Evolutionary conservation across 2,888 invertebrate genomes (phyloP), one percentile per base, ranked within the genome.

Genomic region (Venusia cambrica): DNA sequence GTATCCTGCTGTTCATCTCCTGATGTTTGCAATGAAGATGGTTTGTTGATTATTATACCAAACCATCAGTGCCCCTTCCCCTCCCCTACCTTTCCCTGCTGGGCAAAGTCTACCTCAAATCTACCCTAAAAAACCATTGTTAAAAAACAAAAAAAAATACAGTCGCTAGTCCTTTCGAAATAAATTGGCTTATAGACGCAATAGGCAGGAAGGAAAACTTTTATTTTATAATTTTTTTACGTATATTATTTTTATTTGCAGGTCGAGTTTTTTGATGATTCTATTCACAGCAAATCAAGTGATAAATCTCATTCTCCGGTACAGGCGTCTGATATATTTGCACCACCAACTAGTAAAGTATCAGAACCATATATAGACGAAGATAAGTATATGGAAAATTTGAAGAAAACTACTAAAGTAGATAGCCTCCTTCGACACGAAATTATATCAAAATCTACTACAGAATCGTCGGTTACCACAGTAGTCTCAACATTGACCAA

Each of bases 381-480:
- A 11, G 65, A 64, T 12, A 73, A 62, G 37, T 45, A 31, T 7
- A 32, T 35, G 31, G 35, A 35, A 27, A 31, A 40, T 18, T 16
- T 56, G 0, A 81, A 77, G 34, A 79, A 73, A 51, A 69, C 70
- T 4, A 65, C 73, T 11, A 72, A 71, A 50, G 70, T 73, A 2
- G 80, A 81, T 15, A 74, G 63, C 32, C 38, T 81, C 36, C 43
- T 71, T 20, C 66, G 61, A 5, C 64, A 79, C 16, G 85, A 84
- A 34, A 62, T 83, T 32, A 67, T 78, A 4, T 87, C 85, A 2
- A 87, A 85, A 48, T 87, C 87, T 1, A 87, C 87, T 2, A 85
- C 85, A n/a, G 87, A 81, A 52, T 84, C 87, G 1, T 83, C 87
- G 7, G 79, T 85, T 1, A 87, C 87, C 1, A 87, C 87, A 14